Conservation (phyloP, 1,140 invertebrate species). For the Zaprionus ornatus region DNA sequence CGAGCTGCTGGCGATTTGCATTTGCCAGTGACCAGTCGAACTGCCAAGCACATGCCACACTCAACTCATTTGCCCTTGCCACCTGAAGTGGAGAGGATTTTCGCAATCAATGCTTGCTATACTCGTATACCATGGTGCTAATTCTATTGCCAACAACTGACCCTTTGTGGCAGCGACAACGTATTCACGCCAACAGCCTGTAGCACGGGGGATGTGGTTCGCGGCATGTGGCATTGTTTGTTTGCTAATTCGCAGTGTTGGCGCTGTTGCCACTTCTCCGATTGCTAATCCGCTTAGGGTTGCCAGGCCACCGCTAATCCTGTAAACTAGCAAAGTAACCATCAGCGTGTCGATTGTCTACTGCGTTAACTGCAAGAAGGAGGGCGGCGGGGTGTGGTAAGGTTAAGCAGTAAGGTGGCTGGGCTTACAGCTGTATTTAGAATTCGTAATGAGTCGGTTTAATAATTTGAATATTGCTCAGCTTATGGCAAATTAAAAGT, state of each 20-base stretch:
- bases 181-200: background rate
- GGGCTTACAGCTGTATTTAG: slow-evolving; percentile 60
- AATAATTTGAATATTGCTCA: slow-evolving; percentile 54
- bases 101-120: background rate
- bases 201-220: background rate
- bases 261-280: background rate
- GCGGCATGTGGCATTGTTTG: slow-evolving; percentile 15
- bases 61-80: background rate
- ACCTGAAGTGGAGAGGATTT: background rate
- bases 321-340: slow-evolving; percentile 67
- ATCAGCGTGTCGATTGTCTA: slow-evolving; percentile 22
- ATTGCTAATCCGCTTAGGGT: slow-evolving; percentile 69
- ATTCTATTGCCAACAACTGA: slow-evolving; percentile 26
- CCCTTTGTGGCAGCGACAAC: slow-evolving; percentile 5
- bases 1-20: slow-evolving; percentile 24
- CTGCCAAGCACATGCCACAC: background rate
- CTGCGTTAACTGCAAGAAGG: background rate
- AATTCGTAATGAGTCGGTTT: slow-evolving; percentile 64
- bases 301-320: slow-evolving; percentile 71
- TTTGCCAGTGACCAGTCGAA: slow-evolving; percentile 16
- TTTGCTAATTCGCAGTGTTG: slow-evolving; percentile 11
- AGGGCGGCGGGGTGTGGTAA: background rate
- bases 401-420: background rate
- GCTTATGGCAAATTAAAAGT: slow-evolving; percentile 60
- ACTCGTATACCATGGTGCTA: background rate